Evolutionary conservation across 2,888 invertebrate genomes (phyloP).

Genomic region (Eupithecia subfuscata): DNA sequence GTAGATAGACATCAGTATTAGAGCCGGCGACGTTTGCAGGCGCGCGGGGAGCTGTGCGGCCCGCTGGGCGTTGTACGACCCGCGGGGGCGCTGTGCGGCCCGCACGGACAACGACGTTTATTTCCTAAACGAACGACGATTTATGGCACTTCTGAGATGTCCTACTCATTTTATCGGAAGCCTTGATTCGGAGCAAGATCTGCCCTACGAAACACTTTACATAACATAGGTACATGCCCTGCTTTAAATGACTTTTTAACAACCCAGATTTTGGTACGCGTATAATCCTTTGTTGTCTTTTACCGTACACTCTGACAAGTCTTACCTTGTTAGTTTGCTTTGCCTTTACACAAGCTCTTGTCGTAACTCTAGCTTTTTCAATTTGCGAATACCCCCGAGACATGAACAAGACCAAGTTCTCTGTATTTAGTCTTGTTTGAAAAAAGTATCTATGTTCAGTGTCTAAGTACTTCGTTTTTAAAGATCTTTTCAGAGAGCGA

Average conservation of each 20-base stretch:
- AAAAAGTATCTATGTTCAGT: neutral
- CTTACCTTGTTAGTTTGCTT: neutral
- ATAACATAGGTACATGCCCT: neutral
- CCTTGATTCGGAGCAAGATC: neutral
- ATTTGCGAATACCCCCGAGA: neutral
- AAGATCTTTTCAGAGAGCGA: neutral
- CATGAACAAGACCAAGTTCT: neutral
- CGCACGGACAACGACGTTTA: conserved; percentile 26
- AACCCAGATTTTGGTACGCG: neutral
- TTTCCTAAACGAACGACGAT: conserved; percentile 27
- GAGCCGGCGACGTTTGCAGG: conserved; percentile 10
- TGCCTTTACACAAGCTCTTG: neutral
- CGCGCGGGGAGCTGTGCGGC: conserved; percentile 34
- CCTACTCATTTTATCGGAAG: conserved; percentile 13
- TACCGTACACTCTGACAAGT: neutral
- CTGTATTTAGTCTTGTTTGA: neutral
- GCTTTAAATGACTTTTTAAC: neutral
- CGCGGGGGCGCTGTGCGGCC: conserved; percentile 32
- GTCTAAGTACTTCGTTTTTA: neutral
- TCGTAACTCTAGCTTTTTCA: conserved; percentile 3
- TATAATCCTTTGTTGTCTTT: neutral
- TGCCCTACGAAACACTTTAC: neutral
- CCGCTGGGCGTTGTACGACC: conserved; percentile 30
- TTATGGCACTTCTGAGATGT: conserved; percentile 28
- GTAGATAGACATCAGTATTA: conserved; percentile 27